These are phyloP conservation scores for Phalanger gymnotis DNA, from an alignment of 2,797 vertebrate species.

Conservation along the genomic window DNA sequence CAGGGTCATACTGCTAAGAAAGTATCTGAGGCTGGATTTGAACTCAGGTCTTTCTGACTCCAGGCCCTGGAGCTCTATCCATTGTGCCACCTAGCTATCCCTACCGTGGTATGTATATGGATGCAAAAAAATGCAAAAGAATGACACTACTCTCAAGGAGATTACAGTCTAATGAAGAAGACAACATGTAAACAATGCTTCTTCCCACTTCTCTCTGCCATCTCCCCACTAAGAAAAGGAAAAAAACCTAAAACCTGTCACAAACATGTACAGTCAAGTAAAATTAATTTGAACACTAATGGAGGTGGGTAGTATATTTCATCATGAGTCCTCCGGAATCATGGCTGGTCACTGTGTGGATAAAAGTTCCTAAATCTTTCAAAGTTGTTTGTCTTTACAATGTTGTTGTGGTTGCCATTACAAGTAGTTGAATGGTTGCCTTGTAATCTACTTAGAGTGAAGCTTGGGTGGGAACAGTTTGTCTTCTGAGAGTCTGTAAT, in stretches of 20 bases:
- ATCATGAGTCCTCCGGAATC: neutral
- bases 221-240: neutral
- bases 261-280: neutral
- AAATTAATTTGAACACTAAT: neutral
- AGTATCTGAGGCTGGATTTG: neutral
- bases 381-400: neutral
- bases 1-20: neutral
- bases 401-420: too few relatives aligned
- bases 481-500: conserved; percentile 15
- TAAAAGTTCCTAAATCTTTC: neutral
- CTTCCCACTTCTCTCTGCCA: too few relatives aligned
- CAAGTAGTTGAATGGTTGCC: neutral
- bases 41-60: neutral
- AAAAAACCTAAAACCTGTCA: neutral
- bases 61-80: neutral
- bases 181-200: too few relatives aligned
- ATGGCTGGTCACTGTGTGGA: neutral
- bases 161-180: too few relatives aligned
- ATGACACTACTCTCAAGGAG: too few relatives aligned
- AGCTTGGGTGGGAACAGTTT: conserved; percentile 43
- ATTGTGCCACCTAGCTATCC: too few relatives aligned
- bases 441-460: neutral
- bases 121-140: too few relatives aligned
- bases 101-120: too few relatives aligned
- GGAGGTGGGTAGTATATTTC: neutral